phyloP scores from a whole-genome alignment of 2,113 vertebrate species.

The Herpailurus yagouaroundi region DNA sequence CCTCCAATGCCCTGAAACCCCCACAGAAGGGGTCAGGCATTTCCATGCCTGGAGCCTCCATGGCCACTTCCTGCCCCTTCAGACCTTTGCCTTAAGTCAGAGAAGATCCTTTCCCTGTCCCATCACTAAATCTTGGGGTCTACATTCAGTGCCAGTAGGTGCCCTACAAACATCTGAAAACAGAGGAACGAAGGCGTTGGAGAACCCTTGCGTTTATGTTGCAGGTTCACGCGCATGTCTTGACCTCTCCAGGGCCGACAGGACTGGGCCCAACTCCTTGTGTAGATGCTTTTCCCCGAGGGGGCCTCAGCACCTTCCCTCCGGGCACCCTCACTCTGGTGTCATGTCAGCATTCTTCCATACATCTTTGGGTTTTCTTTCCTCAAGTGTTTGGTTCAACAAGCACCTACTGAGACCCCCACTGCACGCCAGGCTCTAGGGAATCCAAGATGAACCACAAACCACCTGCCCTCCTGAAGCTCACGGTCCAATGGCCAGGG shows the following conservation, averaged over 20 bases:
- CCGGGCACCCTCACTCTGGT: neutral
- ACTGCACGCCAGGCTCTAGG: neutral
- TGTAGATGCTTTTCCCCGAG: fast-evolving
- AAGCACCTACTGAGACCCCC: neutral
- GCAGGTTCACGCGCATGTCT: neutral
- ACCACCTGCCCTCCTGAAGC: neutral
- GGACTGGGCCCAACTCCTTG: too few species aligned
- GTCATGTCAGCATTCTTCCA: neutral
- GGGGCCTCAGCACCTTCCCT: neutral
- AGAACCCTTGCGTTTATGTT: neutral
- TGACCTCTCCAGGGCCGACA: neutral
- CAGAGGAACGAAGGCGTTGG: too few species aligned
- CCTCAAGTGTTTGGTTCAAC: neutral
- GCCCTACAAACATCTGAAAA: neutral
- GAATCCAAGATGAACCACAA: neutral
- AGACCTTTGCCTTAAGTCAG: neutral
- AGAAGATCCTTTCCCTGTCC: neutral
- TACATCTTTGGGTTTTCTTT: neutral
- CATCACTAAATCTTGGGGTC: neutral
- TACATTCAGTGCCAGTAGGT: too few species aligned
- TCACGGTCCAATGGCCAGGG: neutral
- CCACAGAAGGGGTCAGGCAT: neutral
- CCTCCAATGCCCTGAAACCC: neutral
- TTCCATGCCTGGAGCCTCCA: fast-evolving
- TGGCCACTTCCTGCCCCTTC: neutral